phyloP scores from a whole-genome alignment of 2,888 invertebrate species.

The Megamerina dolium region DNA sequence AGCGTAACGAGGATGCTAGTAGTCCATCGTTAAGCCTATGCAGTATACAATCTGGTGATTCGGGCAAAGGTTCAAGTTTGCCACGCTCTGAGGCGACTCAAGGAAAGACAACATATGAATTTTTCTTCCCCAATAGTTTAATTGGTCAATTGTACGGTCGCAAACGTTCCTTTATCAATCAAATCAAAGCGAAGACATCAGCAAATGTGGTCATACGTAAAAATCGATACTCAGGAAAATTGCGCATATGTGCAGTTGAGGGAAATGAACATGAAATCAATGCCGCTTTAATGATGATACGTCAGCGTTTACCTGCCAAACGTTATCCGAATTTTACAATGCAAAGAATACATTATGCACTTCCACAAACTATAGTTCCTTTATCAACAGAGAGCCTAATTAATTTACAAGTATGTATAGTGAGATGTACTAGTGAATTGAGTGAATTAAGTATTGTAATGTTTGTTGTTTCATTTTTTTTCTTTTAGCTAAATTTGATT shows the following conservation, averaged over 20 bases:
- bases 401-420: slow-evolving; percentile 49
- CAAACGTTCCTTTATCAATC: slow-evolving; percentile 73
- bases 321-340: slow-evolving; percentile 75
- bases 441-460: not conserved
- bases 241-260: slow-evolving; percentile 79
- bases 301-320: slow-evolving; percentile 76
- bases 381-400: slow-evolving; percentile 42
- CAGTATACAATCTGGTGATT: slow-evolving; percentile 47
- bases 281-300: slow-evolving; percentile 75
- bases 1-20: slow-evolving; percentile 45
- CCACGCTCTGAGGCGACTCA: slow-evolving; percentile 42
- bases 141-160: slow-evolving; percentile 86
- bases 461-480: slow-evolving; percentile 5
- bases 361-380: slow-evolving; percentile 47
- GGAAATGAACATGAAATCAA: slow-evolving; percentile 73
- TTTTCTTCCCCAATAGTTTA: slow-evolving; percentile 66
- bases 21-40: slow-evolving; percentile 61
- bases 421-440: too few relatives aligned
- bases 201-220: slow-evolving; percentile 68
- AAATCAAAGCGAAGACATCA: slow-evolving; percentile 70
- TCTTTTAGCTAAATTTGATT: slow-evolving; percentile 70
- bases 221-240: slow-evolving; percentile 66
- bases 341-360: slow-evolving; percentile 45
- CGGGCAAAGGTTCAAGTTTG: slow-evolving; percentile 47
- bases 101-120: slow-evolving; percentile 52